These are phyloP conservation scores for Fulmarus glacialis DNA, from an alignment of 2,113 vertebrate genomes.

Conservation along the genomic window DNA sequence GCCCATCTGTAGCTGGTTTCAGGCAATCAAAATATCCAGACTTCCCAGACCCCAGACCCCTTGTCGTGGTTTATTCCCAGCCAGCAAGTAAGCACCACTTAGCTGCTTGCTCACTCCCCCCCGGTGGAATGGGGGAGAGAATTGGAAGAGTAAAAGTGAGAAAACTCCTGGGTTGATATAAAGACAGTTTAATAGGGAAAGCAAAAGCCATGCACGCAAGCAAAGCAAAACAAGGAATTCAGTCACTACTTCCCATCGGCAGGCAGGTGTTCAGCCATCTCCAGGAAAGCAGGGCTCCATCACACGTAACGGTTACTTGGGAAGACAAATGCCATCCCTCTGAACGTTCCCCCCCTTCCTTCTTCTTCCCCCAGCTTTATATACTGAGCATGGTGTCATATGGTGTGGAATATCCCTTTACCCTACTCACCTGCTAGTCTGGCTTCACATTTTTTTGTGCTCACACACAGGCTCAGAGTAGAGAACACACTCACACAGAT, in stretches of 20 bases:
- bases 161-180: neutral
- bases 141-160: neutral
- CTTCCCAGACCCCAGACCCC: neutral
- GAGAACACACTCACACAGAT: neutral
- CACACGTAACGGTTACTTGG: neutral
- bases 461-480: neutral
- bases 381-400: neutral
- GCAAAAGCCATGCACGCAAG: accelerated
- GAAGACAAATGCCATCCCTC: neutral
- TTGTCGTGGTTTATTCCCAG: neutral
- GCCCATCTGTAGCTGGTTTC: neutral
- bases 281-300: neutral
- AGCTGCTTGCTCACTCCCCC: accelerated
- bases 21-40: neutral
- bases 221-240: neutral
- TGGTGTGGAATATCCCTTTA: neutral
- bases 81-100: neutral
- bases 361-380: neutral
- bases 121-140: neutral
- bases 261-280: neutral
- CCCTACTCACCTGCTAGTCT: neutral
- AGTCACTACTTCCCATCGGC: accelerated
- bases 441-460: neutral
- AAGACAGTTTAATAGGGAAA: neutral
- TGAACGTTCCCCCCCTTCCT: accelerated